A percentile compares a stretch with the other conserved stretches of the same genome.
phyloP scores from a whole-genome alignment of 2,797 vertebrate genomes.

The Leucoraja ocellata region DNA sequence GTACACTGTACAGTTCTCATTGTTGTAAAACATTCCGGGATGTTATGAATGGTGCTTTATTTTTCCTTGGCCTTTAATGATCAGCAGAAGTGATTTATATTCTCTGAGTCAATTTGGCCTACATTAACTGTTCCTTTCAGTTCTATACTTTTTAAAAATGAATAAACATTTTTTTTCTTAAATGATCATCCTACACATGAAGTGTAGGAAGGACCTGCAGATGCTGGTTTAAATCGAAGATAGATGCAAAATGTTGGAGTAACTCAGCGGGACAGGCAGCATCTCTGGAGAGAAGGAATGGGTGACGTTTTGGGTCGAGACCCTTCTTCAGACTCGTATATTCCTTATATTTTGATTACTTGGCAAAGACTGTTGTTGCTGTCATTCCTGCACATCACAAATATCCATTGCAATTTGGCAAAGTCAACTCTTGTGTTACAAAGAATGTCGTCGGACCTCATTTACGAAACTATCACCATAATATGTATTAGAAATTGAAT shows the following conservation, averaged over 20 bases:
- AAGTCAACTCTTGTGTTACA: background rate
- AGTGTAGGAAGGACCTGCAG: no score
- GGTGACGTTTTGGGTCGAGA: no score
- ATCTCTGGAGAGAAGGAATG: no score
- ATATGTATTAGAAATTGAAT: background rate
- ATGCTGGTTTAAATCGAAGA: no score
- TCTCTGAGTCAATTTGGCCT: background rate
- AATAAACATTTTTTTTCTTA: background rate
- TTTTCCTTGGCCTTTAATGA: no score
- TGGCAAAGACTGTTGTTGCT: background rate
- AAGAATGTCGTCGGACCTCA: background rate
- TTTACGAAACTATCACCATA: background rate
- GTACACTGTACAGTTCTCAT: background rate
- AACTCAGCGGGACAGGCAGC: no score
- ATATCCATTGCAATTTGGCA: slow-evolving; percentile 7
- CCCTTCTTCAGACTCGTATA: background rate
- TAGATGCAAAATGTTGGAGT: no score
- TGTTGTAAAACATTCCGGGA: background rate
- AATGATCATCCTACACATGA: background rate
- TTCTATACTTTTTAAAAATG: background rate
- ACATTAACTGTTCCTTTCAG: background rate
- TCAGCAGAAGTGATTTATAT: no score
- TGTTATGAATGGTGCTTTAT: background rate
- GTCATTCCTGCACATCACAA: background rate
- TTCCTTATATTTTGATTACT: background rate